Base-by-base conservation (phyloP, 2,888 invertebrate species). In the Stegana nigrithorax region DNA sequence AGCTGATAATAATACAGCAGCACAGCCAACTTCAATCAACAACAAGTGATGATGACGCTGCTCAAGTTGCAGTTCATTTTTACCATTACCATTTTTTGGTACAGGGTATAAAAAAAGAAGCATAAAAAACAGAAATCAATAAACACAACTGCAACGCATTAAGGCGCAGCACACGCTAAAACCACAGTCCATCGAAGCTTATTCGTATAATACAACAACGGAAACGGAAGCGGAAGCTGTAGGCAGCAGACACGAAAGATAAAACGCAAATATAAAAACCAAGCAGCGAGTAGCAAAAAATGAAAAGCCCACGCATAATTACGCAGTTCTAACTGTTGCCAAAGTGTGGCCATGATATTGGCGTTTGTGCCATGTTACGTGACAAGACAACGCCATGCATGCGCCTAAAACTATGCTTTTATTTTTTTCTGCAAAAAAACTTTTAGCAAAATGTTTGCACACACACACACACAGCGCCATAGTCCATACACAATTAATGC, bases 141-240 rank as follows among this genome's bases (percentile, higher is more conserved):
- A 19, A 6, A 27, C 51, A 51, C n/a, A 51, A 12, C 26, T 21
- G 50, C 12, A 50, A 10, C 5, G 32, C 12, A 19, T 10, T 12
- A 14, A 53, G 17, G 10, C 17, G 23, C 23, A 51, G 51, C 17
- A 7, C 14, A 27, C 29, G 5, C n/a, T n/a, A n/a, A n/a, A n/a
- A n/a, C n/a, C n/a, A 39, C n/a, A 5, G 39, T 39, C 39, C n/a
- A 39, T 39, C n/a, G 39, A 47, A 47, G 47, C 23, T n/a, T 10
- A 36, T n/a, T n/a, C 4, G 10, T 36, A 47, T 23, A 47, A 47
- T n/a, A 12, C 8, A 47, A 47, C 2, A 47, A 21, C 21, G 21
- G 45, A 45, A 47, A 47, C 23, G 47, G 47, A 51, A 29, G 19
- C 14, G 27, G 26, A 51, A 51, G 29, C 51, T 51, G 23, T 14